These are phyloP conservation scores for Cantharis lateralis DNA, from an alignment of 2,888 invertebrate genomes.

Conservation along the genomic window DNA sequence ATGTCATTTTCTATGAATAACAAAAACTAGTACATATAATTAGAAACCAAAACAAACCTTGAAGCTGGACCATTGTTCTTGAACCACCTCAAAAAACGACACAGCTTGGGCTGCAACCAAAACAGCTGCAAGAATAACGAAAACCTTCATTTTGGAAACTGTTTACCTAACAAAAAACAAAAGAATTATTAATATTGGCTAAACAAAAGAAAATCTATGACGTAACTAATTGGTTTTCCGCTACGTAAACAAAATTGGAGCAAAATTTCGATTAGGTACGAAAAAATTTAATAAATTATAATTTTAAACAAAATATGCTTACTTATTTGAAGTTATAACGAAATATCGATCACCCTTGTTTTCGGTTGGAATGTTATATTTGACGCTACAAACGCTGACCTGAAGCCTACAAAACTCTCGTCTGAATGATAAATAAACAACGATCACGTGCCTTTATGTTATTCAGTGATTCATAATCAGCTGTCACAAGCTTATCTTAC, in stretches of 20 bases:
- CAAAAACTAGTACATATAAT: not conserved
- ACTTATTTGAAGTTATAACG: not conserved
- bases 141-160: conserved; percentile 50
- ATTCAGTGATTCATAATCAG: not conserved
- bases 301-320: not conserved
- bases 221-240: not conserved
- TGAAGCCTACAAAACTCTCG: not conserved
- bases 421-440: not conserved
- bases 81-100: conserved; percentile 71
- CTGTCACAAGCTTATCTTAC: not conserved
- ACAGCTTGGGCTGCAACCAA: conserved; percentile 66
- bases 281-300: not conserved
- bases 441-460: not conserved
- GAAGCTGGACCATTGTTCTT: conserved; percentile 55
- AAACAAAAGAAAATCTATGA: conserved; percentile 1
- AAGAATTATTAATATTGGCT: not conserved
- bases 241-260: not conserved
- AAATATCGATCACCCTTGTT: not conserved
- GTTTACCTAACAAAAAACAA: not conserved
- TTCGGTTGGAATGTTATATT: not conserved
- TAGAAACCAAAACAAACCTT: conserved; percentile 47
- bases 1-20: conserved; percentile 7
- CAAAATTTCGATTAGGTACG: too few species aligned
- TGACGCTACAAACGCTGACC: not conserved
- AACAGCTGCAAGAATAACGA: conserved; percentile 57